Conservation (phyloP, 1,140 invertebrate genomes). For the Proales similis region DNA sequence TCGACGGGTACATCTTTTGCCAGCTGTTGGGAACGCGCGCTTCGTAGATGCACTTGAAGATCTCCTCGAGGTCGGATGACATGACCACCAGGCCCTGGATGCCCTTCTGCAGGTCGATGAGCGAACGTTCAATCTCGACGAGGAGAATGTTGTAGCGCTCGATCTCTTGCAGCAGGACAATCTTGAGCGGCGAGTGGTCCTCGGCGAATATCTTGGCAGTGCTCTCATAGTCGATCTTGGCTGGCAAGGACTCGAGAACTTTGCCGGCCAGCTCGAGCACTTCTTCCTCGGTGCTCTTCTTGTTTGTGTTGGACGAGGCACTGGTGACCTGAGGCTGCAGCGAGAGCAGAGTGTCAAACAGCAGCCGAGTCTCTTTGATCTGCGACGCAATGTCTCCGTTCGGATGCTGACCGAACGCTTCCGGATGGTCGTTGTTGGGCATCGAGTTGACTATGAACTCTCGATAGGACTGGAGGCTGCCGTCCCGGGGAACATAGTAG, state of each 20-base stretch:
- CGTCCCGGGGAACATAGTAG: slow-evolving; percentile 70
- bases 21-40: slow-evolving; percentile 49
- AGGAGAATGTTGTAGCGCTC: background rate
- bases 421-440: slow-evolving; percentile 67
- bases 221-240: slow-evolving; percentile 66
- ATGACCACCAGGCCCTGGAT: slow-evolving; percentile 52
- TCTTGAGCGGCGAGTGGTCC: slow-evolving; percentile 66
- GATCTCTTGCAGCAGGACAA: slow-evolving; percentile 66
- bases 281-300: slow-evolving; percentile 44
- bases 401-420: slow-evolving; percentile 62
- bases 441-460: slow-evolving; percentile 65
- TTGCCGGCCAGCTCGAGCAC: slow-evolving; percentile 65
- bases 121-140: too few relatives aligned
- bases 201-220: slow-evolving; percentile 64
- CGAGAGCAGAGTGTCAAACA: slow-evolving; percentile 52
- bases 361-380: slow-evolving; percentile 49
- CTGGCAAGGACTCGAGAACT: slow-evolving; percentile 64
- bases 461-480: slow-evolving; percentile 67
- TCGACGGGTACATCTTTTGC: slow-evolving; percentile 52
- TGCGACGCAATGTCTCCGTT: slow-evolving; percentile 53
- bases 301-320: background rate
- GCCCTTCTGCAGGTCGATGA: slow-evolving; percentile 50
- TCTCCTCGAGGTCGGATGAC: slow-evolving; percentile 50
- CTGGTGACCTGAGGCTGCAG: slow-evolving; percentile 44
- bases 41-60: slow-evolving; percentile 48